Base-by-base conservation (phyloP, 2,888 invertebrate genomes). In the Gerris lacustris region DNA sequence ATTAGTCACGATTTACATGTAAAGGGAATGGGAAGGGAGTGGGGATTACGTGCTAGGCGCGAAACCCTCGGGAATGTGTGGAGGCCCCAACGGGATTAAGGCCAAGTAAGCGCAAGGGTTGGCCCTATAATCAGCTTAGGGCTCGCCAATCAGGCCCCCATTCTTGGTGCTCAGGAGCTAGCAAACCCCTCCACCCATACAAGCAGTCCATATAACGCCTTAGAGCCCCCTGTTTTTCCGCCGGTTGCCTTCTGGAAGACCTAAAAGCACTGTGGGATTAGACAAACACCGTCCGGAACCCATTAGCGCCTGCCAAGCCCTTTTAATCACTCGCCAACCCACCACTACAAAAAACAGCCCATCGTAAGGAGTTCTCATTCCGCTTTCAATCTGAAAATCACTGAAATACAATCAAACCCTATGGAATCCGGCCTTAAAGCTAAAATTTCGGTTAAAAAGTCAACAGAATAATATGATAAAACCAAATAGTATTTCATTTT, bases 121-220 rank as follows among this genome's bases (percentile, higher is more conserved):
- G 55, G 55, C 55, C 55, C 55, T 55, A 55, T 55, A 55, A 55
- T 55, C 55, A 55, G 55, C 55, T 55, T 55, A 55, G 55, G 55
- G 9, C 31, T 31, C 31, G 31, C 55, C 55, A 55, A 55, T 55
- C 55, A 55, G 55, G 15, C 55, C 55, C 15, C 55, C 55, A 55
- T 55, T 55, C 55, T 55, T 55, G 15, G 15, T 9, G 55, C 55
- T 11, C 31, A 31, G 31, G 15, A 55, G 11, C 55, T 55, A 55
- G 55, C 55, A 11, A 11, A 11, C 55, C 55, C 15, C 55, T 11
- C 55, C 31, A 31, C 31, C 31, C 31, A 31, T 31, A 31, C 31
- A 31, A 31, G 31, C 31, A 31, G 31, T 31, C 31, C 31, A 31
- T 31, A 31, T 55, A 55, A 55, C 11, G 9, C 55, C 15, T 55